These are phyloP conservation scores for Nomada flava DNA, from an alignment of 2,888 invertebrate species.

Conservation along the genomic window DNA sequence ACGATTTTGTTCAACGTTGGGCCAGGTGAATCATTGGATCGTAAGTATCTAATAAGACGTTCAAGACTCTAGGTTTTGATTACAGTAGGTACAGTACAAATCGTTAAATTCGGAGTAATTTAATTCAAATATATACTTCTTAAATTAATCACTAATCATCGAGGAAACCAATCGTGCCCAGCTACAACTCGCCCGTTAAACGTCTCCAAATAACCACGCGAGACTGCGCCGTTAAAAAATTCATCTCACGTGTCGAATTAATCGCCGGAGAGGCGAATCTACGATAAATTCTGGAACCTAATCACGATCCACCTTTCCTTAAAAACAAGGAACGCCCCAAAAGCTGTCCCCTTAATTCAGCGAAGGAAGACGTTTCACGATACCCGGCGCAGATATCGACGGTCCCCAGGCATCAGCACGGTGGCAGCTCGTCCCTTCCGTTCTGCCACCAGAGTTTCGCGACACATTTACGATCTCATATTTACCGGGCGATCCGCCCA, in stretches of 20 bases:
- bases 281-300: background rate
- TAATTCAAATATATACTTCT: no score
- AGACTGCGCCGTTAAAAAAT: no score
- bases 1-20: background rate
- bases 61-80: no score
- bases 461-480: conserved; percentile 30
- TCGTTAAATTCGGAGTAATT: no score
- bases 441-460: conserved; percentile 9
- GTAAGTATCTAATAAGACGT: no score
- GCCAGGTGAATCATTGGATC: background rate
- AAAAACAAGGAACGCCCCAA: background rate
- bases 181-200: no score
- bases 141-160: no score
- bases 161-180: no score
- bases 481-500: conserved; percentile 42
- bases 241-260: no score
- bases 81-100: no score
- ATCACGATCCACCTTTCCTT: background rate
- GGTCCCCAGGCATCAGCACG: background rate
- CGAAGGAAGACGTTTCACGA: background rate
- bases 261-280: background rate
- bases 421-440: conserved; percentile 6
- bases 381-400: background rate
- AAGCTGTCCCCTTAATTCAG: conserved; percentile 14
- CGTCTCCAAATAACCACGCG: no score